phyloP scores from a whole-genome alignment of 2,113 vertebrate genomes.

The Calidris pugnax region DNA sequence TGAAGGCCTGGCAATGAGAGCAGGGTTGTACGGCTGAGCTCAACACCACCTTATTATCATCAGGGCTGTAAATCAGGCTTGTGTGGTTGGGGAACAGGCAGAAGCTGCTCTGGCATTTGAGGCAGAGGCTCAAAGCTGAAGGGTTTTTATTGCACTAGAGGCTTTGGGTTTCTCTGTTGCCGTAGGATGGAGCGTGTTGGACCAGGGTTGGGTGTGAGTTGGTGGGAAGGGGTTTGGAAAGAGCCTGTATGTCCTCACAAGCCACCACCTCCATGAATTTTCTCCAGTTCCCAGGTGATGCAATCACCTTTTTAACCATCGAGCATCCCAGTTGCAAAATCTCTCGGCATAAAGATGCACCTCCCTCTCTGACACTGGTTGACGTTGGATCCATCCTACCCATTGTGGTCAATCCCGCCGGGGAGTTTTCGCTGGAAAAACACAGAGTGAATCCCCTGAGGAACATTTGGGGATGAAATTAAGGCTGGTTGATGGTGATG shows the following conservation, averaged over 20 bases:
- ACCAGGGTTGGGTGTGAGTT: fast-evolving
- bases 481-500: background rate
- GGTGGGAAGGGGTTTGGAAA: background rate
- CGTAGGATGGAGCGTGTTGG: fast-evolving
- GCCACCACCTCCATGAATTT: fast-evolving
- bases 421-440: background rate
- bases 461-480: background rate
- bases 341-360: background rate
- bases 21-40: too few relatives aligned
- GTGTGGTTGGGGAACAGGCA: background rate
- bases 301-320: fast-evolving
- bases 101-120: background rate
- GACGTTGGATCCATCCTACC: fast-evolving
- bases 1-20: background rate
- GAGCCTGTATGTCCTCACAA: background rate
- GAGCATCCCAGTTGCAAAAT: background rate
- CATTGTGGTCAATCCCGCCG: fast-evolving
- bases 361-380: fast-evolving
- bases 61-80: background rate
- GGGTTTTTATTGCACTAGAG: background rate
- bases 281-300: background rate
- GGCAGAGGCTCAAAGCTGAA: background rate
- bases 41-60: background rate
- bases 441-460: fast-evolving
- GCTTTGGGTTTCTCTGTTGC: background rate